These are phyloP conservation scores for Lamprologus sp. DNA, from an alignment of 2,113 vertebrate species.

Conservation along the genomic window DNA sequence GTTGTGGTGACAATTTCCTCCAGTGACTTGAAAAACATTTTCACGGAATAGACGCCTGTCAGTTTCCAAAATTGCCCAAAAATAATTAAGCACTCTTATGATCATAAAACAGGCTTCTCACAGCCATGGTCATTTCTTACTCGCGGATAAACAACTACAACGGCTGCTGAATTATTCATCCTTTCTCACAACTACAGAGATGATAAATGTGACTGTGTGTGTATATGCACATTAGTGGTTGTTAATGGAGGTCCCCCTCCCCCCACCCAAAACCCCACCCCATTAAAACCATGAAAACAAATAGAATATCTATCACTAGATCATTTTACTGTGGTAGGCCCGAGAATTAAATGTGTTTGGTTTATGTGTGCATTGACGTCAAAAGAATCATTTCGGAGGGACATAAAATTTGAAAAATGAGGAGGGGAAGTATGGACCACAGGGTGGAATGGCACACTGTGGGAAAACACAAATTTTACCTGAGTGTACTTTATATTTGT, in stretches of 20 bases:
- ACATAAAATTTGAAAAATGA: slow-evolving; percentile 44
- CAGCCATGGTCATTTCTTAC: slow-evolving; percentile 21
- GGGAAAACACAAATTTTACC: slow-evolving; percentile 13
- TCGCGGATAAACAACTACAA: slow-evolving; percentile 39
- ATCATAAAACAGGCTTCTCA: slow-evolving; percentile 15
- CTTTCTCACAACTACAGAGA: slow-evolving; percentile 18
- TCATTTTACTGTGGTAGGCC: slow-evolving; percentile 38
- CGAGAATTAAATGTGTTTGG: slow-evolving; percentile 29
- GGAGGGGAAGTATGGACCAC: neutral
- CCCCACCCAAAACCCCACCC: neutral
- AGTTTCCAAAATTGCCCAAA: neutral
- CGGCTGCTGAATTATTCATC: slow-evolving; percentile 45
- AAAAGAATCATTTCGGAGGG: slow-evolving; percentile 26
- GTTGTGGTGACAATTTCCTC: neutral
- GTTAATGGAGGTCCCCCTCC: neutral
- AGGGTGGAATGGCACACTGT: neutral
- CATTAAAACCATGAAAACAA: slow-evolving; percentile 43
- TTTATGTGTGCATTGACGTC: slow-evolving; percentile 49
- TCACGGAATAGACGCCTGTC: neutral
- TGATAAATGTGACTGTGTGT: slow-evolving; percentile 19
- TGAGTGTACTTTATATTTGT: neutral
- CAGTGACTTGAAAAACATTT: neutral
- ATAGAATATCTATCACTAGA: slow-evolving; percentile 24
- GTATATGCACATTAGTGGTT: neutral
- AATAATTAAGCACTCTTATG: slow-evolving; percentile 18